These are phyloP conservation scores for Martes martes DNA, from an alignment of 2,113 vertebrate species.

Conservation along the genomic window DNA sequence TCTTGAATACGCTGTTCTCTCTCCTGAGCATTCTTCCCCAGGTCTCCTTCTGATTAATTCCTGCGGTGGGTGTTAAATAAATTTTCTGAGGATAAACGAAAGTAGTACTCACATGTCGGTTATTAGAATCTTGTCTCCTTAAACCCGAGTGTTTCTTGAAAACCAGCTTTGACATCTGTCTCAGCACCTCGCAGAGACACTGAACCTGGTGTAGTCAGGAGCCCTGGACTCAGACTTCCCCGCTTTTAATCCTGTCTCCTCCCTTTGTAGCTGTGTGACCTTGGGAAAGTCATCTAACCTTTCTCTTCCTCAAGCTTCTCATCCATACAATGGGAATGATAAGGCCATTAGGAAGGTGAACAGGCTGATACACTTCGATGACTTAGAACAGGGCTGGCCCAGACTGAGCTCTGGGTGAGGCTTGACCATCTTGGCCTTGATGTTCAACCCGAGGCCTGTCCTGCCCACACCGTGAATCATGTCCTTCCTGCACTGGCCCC, in stretches of 20 bases:
- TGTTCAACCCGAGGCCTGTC: rapidly evolving
- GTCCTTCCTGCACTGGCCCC: not conserved
- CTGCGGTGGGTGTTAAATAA: not conserved
- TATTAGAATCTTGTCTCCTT: not conserved
- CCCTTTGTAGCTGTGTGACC: not conserved
- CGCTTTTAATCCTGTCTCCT: not conserved
- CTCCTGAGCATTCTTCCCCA: not conserved
- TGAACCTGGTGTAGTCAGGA: not conserved
- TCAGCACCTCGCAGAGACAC: not conserved
- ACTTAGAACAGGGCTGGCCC: not conserved
- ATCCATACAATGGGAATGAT: not conserved
- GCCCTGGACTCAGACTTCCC: not conserved
- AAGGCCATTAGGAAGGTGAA: not conserved
- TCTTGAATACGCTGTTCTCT: not conserved
- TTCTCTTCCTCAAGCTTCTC: not conserved
- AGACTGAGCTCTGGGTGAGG: not conserved
- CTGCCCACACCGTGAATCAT: rapidly evolving
- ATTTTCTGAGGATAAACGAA: not conserved
- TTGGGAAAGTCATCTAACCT: not conserved
- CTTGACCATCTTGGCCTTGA: not conserved
- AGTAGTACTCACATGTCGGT: not conserved
- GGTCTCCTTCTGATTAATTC: not conserved
- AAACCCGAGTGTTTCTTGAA: not conserved
- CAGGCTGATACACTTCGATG: too few relatives aligned
- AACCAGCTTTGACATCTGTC: not conserved